Base-by-base conservation (phyloP, 2,888 invertebrate genomes). In the Smittia sp. region DNA sequence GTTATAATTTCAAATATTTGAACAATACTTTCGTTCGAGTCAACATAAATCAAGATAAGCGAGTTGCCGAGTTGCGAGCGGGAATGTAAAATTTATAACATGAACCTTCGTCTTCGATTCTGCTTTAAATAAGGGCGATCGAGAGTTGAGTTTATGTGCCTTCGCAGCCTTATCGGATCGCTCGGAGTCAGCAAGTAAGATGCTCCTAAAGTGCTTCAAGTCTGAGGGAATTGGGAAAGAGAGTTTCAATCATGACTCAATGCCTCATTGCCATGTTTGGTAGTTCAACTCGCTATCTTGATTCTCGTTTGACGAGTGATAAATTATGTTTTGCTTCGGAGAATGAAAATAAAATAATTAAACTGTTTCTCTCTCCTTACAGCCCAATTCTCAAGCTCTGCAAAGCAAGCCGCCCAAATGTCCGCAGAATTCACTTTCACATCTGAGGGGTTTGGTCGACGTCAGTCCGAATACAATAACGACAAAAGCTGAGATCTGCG, bases 401-500 rank as follows among this genome's bases (percentile, higher is more conserved):
- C 38, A 54, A 22, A 66, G 54, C 46, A 46, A 54, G 38, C 74
- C 74, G 66, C 74, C 74, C 27, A 74, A 66, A 38, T 66, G 74
- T 74, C 66, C 74, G 27, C 58, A 75, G 39, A 22, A 32, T n/a
- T 32, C 72, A 32, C 52, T 72, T 20, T 38, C 72, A 4, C 67
- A 75, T 38, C 32, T 77, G 76, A 75, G 74, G 72, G 76, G 77
- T 7, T 75, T 76, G 63, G 75, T 76, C 27, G 70, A 73, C 9
- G 22, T 78, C 38, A 81, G 80, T 6, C 87, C 87, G 1, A 87
- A 87, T 78, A n/a, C 79, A 76, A 76, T 78, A 77, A 76, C 80
- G 77, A 74, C 79, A 76, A 75, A 78, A 66, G 76, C 83, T 83
- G 83, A 85, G 81, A 87, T 83, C 84, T 93, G 92, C 79, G 92